Evolutionary conservation across 2,888 invertebrate species (phyloP).

Genomic region (Lomographa bimaculata): DNA sequence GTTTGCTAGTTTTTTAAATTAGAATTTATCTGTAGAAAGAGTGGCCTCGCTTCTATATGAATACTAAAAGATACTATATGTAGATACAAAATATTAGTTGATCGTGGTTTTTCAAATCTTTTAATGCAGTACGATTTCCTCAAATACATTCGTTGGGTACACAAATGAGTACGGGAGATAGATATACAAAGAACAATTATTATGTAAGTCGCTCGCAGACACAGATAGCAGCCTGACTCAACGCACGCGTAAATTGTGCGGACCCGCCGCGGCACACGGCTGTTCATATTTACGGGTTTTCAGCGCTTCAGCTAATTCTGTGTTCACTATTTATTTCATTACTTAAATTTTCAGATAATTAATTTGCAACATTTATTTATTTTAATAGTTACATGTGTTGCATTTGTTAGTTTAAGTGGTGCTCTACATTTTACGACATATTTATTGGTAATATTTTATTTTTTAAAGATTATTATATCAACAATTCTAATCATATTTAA

Average conservation of each 20-base stretch:
- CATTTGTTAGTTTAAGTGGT: no score
- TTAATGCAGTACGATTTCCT: slow-evolving; percentile 12
- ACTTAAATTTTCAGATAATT: no score
- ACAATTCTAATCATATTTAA: no score
- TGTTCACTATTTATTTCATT: no score
- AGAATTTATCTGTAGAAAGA: not conserved
- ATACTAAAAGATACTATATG: no score
- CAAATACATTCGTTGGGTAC: slow-evolving; percentile 10
- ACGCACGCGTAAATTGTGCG: slow-evolving; percentile 47
- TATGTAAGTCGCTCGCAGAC: slow-evolving; percentile 62
- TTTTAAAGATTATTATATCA: no score
- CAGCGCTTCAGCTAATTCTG: slow-evolving; percentile 2
- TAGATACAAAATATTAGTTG: slow-evolving; percentile 1
- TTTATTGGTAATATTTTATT: no score
- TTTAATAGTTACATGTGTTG: no score
- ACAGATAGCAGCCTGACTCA: slow-evolving; percentile 58
- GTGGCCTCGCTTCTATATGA: no score
- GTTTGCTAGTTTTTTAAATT: slow-evolving; percentile 1
- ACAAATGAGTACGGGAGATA: slow-evolving; percentile 42
- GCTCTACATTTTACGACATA: no score
- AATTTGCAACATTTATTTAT: no score
- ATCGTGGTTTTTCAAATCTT: slow-evolving; percentile 21
- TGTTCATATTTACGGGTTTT: slow-evolving; percentile 12
- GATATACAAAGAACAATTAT: slow-evolving; percentile 60
- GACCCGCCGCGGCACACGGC: slow-evolving; percentile 21